Base-by-base conservation (phyloP, 2,888 invertebrate species). In the Papilio protenor region DNA sequence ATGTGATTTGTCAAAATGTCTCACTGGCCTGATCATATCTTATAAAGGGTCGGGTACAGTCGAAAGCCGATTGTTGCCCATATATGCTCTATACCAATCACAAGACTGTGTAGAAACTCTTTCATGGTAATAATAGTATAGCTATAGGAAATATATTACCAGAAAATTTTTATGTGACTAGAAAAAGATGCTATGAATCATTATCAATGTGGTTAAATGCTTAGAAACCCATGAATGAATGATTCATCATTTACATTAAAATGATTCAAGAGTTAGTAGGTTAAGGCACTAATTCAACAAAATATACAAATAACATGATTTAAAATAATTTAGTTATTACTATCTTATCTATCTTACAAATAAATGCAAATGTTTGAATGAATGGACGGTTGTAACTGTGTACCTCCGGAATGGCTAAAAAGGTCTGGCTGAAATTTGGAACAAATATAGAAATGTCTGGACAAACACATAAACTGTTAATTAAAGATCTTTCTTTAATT, bases 191-290 rank as follows among this genome's bases (percentile, higher is more conserved):
- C 45, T 69, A 69, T 69, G 66, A 69, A 69, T 69, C 66, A 69
- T 69, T 69, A 12, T 18, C n/a, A 69, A 21, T 69, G 66, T 69
- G n/a, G 33, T 66, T n/a, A 66, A 66, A 66, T 45, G 66, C 10
- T 45, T 69, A 45, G 66, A 69, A 69, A 45, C 45, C 66, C 66
- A 69, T 66, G 61, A 61, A 73, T 55, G 33, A 70, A 61, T 76
- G 70, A 71, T 72, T 59, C 77, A 66, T 75, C 23, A 57, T n/a
- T 59, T 16, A 40, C 57, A 57, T n/a, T 57, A 69, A 66, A 64
- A 74, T 66, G 66, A 40, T 66, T 66, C 66, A 40, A 18, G 64
- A 66, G 59, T 59, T 33, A 40, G 11, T 40, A 40, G 18, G 64
- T 64, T 40, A 66, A 40, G 21, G 14, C 11, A 18, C 2, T 16